phyloP scores from a whole-genome alignment of 2,888 invertebrate genomes.

The Hylaea fasciaria region DNA sequence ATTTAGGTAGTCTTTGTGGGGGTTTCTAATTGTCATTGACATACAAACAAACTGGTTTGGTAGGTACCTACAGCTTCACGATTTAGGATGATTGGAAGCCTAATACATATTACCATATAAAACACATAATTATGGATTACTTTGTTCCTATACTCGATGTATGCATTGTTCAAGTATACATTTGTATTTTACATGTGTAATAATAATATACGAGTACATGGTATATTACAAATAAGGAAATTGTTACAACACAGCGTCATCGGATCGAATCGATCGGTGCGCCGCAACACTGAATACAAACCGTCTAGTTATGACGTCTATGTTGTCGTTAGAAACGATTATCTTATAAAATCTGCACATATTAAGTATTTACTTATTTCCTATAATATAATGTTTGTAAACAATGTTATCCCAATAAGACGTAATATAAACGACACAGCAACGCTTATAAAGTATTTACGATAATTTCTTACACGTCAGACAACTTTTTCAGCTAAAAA shows the following conservation, averaged over 20 bases:
- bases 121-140: too few relatives aligned
- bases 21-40: too few relatives aligned
- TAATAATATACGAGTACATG: too few relatives aligned
- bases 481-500: too few relatives aligned
- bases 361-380: conserved; percentile 10
- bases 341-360: conserved; percentile 8
- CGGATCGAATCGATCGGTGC: conserved; percentile 11
- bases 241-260: conserved; percentile 20
- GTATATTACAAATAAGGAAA: conserved; percentile 39
- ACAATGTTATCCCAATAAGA: not conserved
- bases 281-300: conserved; percentile 29
- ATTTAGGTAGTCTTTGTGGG: too few relatives aligned
- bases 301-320: conserved; percentile 31
- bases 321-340: conserved; percentile 12
- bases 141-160: too few relatives aligned
- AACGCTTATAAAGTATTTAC: not conserved
- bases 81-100: too few relatives aligned
- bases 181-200: too few relatives aligned
- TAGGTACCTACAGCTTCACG: too few relatives aligned
- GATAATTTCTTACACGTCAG: not conserved
- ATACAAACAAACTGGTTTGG: too few relatives aligned
- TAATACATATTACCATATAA: too few relatives aligned
- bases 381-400: not conserved
- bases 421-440: not conserved
- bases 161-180: too few relatives aligned